A percentile compares a stretch with the other conserved stretches of the same genome.
Evolutionary conservation across 2,113 vertebrate species (phyloP).

Genomic region (Monopterus albus): DNA sequence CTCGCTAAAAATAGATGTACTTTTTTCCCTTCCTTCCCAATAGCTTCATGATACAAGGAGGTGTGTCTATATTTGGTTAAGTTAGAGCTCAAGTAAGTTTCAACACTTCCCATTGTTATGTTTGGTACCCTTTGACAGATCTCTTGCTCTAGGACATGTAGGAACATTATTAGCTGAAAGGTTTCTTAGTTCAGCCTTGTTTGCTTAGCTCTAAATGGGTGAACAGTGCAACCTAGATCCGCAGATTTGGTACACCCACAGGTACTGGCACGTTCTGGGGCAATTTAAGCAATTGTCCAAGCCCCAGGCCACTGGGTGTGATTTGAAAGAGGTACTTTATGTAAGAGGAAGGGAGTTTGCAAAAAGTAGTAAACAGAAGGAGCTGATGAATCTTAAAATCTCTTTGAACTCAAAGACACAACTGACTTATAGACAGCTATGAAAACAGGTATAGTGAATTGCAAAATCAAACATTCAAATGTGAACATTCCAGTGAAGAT

Average conservation of each 20-base stretch:
- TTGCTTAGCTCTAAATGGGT: slow-evolving; percentile 23
- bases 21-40: slow-evolving; percentile 22
- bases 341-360: slow-evolving; percentile 26
- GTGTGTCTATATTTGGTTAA: slow-evolving; percentile 72
- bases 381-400: slow-evolving; percentile 19
- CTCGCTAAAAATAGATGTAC: slow-evolving; percentile 69
- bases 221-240: slow-evolving; percentile 22
- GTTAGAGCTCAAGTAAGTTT: slow-evolving; percentile 51
- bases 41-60: slow-evolving; percentile 37
- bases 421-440: slow-evolving; percentile 10
- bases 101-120: slow-evolving; percentile 69
- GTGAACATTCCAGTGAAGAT: background rate
- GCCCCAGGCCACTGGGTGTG: slow-evolving; percentile 61
- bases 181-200: slow-evolving; percentile 23
- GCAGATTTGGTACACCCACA: slow-evolving; percentile 50
- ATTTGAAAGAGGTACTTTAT: slow-evolving; percentile 35
- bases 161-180: slow-evolving; percentile 33
- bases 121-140: slow-evolving; percentile 48
- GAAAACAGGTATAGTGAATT: slow-evolving; percentile 9
- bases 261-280: slow-evolving; percentile 59
- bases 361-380: slow-evolving; percentile 48
- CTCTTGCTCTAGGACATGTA: slow-evolving; percentile 23
- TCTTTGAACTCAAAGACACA: background rate
- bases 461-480: background rate
- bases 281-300: slow-evolving; percentile 57